These are phyloP conservation scores for Amblyjoppa fuscipennis DNA, from an alignment of 2,888 invertebrate genomes.

Conservation along the genomic window DNA sequence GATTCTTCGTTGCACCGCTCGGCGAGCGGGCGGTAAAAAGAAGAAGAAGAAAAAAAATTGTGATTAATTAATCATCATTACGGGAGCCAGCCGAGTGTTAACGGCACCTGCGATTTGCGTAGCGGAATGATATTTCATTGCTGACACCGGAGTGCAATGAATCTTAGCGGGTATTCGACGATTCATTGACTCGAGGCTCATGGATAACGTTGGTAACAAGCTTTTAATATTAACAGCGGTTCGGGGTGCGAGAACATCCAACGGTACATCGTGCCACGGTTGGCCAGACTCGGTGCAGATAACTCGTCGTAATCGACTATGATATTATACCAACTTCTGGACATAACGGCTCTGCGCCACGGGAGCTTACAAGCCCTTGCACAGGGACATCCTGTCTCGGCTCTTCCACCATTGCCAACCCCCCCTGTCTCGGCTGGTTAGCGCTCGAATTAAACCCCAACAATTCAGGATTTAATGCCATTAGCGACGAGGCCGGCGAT, in stretches of 20 bases:
- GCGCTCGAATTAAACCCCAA: constrained; percentile 66
- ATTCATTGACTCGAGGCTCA: not conserved
- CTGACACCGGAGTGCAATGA: not conserved
- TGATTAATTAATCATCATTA: constrained; percentile 59
- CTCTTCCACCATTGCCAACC: constrained; percentile 38
- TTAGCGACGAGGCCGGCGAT: constrained; percentile 52
- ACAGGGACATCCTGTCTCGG: not conserved
- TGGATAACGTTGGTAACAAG: not conserved
- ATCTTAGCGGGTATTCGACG: not conserved
- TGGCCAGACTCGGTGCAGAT: constrained; percentile 12
- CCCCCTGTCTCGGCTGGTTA: constrained; percentile 58
- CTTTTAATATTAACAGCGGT: not conserved
- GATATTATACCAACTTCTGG: constrained; percentile 61
- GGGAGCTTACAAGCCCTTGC: constrained; percentile 41
- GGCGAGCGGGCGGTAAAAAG: not conserved
- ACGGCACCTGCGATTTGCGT: constrained; percentile 32
- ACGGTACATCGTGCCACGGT: not conserved
- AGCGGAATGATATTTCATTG: constrained; percentile 30
- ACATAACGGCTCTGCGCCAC: constrained; percentile 47
- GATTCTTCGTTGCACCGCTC: constrained; percentile 8
- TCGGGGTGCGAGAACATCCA: not conserved
- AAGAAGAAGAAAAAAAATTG: constrained; percentile 22
- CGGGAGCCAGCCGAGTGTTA: constrained; percentile 30
- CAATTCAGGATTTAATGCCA: constrained; percentile 68
- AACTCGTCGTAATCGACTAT: constrained; percentile 60